Percentiles rank a stretch among this genome's conserved stretches.
Evolutionary conservation across 1,140 invertebrate genomes (phyloP).

Genomic region (Drosophila saltans): DNA sequence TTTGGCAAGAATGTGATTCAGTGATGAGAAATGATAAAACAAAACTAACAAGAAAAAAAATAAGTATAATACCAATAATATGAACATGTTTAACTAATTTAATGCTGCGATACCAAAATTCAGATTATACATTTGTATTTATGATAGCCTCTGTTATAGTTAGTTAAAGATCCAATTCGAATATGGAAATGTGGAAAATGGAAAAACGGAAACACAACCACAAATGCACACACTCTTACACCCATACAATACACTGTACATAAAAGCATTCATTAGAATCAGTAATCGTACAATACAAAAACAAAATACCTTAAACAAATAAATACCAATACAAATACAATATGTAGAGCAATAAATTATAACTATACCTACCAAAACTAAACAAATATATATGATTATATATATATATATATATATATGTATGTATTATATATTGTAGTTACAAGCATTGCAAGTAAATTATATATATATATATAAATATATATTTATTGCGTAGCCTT

Average conservation of each 20-base stretch:
- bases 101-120: slow-evolving; percentile 36
- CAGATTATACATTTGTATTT: slow-evolving; percentile 43
- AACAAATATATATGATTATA: slow-evolving; percentile 33
- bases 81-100: slow-evolving; percentile 40
- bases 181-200: slow-evolving; percentile 11
- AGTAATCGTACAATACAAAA: slow-evolving; percentile 37
- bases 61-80: slow-evolving; percentile 16
- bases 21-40: slow-evolving; percentile 19
- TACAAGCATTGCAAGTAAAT: slow-evolving; percentile 21
- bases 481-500: slow-evolving; percentile 73
- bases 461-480: slow-evolving; percentile 44
- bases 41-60: slow-evolving; percentile 18
- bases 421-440: slow-evolving; percentile 39
- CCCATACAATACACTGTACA: slow-evolving; percentile 58
- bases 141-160: slow-evolving; percentile 72
- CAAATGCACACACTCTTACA: not conserved
- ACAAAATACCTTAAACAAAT: slow-evolving; percentile 6
- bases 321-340: slow-evolving; percentile 49
- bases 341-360: slow-evolving; percentile 76
- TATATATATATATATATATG: slow-evolving; percentile 31
- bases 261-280: slow-evolving; percentile 48
- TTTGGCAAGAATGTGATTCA: slow-evolving; percentile 64
- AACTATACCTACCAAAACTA: slow-evolving; percentile 44
- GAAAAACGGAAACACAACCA: slow-evolving; percentile 18
- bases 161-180: slow-evolving; percentile 59